Conservation (phyloP, 1,140 invertebrate genomes). For the Lethocerus indicus region DNA sequence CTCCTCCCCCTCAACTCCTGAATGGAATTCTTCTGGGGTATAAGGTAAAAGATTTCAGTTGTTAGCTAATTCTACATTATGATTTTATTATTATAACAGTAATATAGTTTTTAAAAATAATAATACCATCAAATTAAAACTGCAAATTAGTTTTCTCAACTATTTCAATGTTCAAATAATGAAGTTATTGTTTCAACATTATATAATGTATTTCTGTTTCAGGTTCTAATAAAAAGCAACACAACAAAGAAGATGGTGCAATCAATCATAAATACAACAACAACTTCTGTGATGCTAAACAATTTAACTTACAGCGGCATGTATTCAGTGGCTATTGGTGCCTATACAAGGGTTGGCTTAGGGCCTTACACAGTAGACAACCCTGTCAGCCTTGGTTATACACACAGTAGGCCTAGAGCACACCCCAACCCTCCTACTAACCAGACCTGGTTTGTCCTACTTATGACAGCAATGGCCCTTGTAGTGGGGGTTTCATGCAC, state of each 20-base stretch:
- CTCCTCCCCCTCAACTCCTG: slow-evolving; percentile 55
- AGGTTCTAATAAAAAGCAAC: slow-evolving; percentile 36
- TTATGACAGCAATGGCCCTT: slow-evolving; percentile 50
- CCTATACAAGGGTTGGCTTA: slow-evolving; percentile 45
- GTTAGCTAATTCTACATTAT: background rate
- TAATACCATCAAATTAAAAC: background rate
- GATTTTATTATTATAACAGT: background rate
- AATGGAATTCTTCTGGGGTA: slow-evolving; percentile 70
- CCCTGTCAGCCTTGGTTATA: background rate
- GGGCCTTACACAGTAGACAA: slow-evolving; percentile 41
- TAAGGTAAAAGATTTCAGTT: slow-evolving; percentile 35
- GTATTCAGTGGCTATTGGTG: slow-evolving; percentile 56
- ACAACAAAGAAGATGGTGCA: slow-evolving; percentile 47
- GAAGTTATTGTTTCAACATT: background rate
- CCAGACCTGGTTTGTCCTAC: slow-evolving; percentile 60
- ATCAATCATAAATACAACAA: slow-evolving; percentile 50
- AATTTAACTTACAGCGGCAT: slow-evolving; percentile 47
- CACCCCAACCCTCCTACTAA: background rate
- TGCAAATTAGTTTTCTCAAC: background rate
- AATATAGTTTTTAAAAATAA: background rate
- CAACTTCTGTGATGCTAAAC: slow-evolving; percentile 46
- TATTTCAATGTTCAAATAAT: background rate
- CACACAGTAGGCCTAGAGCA: background rate
- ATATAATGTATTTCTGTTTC: slow-evolving; percentile 30
- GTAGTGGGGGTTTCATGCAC: slow-evolving; percentile 40